These are phyloP conservation scores for Coptodon bakossiorum DNA, from an alignment of 2,113 vertebrate genomes.

Conservation along the genomic window DNA sequence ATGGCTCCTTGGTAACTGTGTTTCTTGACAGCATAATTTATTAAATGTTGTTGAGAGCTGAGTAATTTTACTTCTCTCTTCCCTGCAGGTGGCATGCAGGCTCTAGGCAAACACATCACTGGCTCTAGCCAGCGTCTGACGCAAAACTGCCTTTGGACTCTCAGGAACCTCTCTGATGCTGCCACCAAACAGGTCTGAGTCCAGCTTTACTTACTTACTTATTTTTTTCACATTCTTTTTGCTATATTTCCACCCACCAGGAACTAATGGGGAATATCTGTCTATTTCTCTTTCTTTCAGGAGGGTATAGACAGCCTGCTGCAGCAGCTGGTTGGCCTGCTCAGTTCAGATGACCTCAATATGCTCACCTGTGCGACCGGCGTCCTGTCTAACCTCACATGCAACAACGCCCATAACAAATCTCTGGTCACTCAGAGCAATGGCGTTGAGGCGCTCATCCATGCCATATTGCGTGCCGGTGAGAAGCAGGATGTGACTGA, in stretches of 20 bases:
- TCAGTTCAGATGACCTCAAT: constrained; percentile 85
- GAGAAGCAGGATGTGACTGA: constrained; percentile 94
- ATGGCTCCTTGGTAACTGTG: neutral
- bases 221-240: neutral
- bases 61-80: neutral
- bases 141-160: constrained; percentile 95
- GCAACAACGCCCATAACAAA: constrained; percentile 96
- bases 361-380: constrained; percentile 93
- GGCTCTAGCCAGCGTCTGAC: constrained; percentile 84
- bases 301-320: constrained; percentile 89
- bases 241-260: fast-evolving
- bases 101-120: constrained; percentile 85
- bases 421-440: constrained; percentile 88
- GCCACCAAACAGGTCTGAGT: constrained; percentile 89
- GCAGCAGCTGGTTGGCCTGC: constrained; percentile 84
- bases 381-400: constrained; percentile 94
- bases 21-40: neutral
- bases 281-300: constrained; percentile 53
- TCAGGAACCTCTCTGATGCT: constrained; percentile 91
- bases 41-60: neutral
- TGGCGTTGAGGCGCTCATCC: constrained; percentile 89
- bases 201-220: neutral
- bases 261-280: neutral
- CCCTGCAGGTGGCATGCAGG: constrained; percentile 89
- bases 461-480: constrained; percentile 82